Evolutionary conservation across 2,888 invertebrate species (phyloP).

Genomic region (Hyppa rectilinea): DNA sequence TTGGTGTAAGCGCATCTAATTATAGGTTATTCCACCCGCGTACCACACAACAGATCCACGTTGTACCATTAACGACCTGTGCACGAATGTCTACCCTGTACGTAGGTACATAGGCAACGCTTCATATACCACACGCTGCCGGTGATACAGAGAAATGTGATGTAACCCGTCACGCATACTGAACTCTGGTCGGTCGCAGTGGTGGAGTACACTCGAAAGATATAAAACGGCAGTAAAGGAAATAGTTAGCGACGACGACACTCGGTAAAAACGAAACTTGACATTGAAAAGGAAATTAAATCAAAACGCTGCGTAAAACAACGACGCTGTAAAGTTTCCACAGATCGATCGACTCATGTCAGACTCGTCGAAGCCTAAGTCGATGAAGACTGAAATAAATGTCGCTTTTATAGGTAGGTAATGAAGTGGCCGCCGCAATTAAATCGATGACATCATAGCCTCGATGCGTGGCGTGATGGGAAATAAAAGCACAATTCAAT

Average conservation of each 20-base stretch:
- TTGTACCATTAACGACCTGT: slow-evolving; percentile 87
- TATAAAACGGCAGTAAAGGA: slow-evolving; percentile 69
- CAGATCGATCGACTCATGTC: slow-evolving; percentile 76
- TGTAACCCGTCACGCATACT: slow-evolving; percentile 79
- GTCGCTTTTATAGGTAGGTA: slow-evolving; percentile 82
- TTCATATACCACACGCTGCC: slow-evolving; percentile 72
- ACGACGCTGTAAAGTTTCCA: slow-evolving; percentile 78
- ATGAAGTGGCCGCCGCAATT: slow-evolving; percentile 85
- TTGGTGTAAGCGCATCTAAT: slow-evolving; percentile 89
- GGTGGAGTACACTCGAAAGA: slow-evolving; percentile 59
- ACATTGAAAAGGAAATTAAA: slow-evolving; percentile 77
- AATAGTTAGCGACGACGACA: slow-evolving; percentile 61
- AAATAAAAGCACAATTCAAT: slow-evolving; percentile 87
- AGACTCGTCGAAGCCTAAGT: slow-evolving; percentile 70
- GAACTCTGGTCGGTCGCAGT: slow-evolving; percentile 68
- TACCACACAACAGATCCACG: slow-evolving; percentile 87
- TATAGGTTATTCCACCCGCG: slow-evolving; percentile 90
- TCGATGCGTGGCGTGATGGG: slow-evolving; percentile 80
- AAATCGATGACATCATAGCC: slow-evolving; percentile 88
- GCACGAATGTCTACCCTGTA: slow-evolving; percentile 83
- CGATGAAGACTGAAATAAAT: slow-evolving; percentile 77
- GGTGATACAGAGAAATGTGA: slow-evolving; percentile 77
- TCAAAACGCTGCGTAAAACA: slow-evolving; percentile 76
- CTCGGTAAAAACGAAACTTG: slow-evolving; percentile 74
- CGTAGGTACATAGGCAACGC: slow-evolving; percentile 70